Base-by-base conservation (phyloP, 2,113 vertebrate species). In the Australoheros scitulus region DNA sequence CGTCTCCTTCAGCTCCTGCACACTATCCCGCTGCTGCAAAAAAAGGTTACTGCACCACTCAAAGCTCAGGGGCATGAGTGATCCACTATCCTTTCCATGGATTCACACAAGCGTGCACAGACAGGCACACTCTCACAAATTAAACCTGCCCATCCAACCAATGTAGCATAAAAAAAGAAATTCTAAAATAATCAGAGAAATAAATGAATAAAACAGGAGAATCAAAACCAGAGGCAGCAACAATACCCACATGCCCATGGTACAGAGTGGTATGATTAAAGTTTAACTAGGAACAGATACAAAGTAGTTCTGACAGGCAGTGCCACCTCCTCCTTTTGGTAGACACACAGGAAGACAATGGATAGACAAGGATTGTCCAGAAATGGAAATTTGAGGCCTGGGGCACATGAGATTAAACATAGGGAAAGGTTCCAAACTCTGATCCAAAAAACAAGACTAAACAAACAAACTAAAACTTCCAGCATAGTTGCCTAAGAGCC, bases 271-370 rank as follows among this genome's bases (percentile, higher is more conserved):
- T 29, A 61, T 79, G 81, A 92, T 94, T 90, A 93, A 93, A 92
- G 57, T 90, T 93, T 91, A 94, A 94, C 87, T 2, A 85, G 77
- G 72, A 92, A 68, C 91, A 91, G 86, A 83, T 88, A 79, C 55
- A 72, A 68, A 77, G 56, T 32, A 36, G 55, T 36, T 61, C 83
- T 77, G 74, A 84, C 26, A 41, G 76, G 79, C 29, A 11, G 56
- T 74, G 61, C 82, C 78, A 60, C 75, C 90, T 88, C 86, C 84
- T 80, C 83, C 85, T 81, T 61, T 59, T 55, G 38, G 14, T 70
- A 58, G 57, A 87, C 63, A 79, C 18, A 38, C 64, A 65, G 50
- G 72, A 83, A 77, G 87, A 90, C 57, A 55, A 29, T 9, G 11
- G 47, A 80, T 26, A 59, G 60, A 55, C 32, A 20, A 52, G 22